Evolutionary conservation across 2,113 vertebrate species (phyloP).

Genomic region (Argyrosomus japonicus): DNA sequence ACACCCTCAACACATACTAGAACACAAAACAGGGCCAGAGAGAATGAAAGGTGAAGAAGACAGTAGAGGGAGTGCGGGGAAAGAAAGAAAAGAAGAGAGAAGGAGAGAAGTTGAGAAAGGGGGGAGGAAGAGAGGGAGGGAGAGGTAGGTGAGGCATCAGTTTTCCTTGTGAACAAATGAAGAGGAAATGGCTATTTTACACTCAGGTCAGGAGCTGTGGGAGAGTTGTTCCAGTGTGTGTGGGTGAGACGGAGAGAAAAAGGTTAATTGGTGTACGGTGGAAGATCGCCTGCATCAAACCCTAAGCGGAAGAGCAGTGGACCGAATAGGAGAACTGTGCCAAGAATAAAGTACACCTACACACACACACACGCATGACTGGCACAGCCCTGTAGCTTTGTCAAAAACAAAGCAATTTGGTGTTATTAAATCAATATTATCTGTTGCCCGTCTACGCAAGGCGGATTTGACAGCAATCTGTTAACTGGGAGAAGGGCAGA

Average conservation of each 20-base stretch:
- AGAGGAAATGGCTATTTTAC: constrained; percentile 72
- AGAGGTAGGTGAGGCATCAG: constrained; percentile 60
- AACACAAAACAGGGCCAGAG: constrained; percentile 63
- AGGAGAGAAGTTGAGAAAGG: constrained; percentile 29
- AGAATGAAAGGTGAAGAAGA: constrained; percentile 59
- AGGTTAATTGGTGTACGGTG: constrained; percentile 68
- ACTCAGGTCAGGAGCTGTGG: constrained; percentile 72
- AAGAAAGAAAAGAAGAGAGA: constrained; percentile 28
- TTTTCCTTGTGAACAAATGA: constrained; percentile 73
- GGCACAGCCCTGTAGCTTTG: constrained; percentile 7
- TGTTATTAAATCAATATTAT: constrained; percentile 60
- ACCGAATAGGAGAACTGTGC: constrained; percentile 36
- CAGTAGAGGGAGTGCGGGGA: constrained; percentile 15
- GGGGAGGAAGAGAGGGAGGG: constrained; percentile 12
- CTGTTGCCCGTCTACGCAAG: constrained; percentile 24
- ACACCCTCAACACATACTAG: constrained; percentile 67
- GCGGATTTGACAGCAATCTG: constrained; percentile 44
- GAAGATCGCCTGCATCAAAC: constrained; percentile 62
- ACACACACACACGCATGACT: constrained; percentile 12
- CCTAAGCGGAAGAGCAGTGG: constrained; percentile 57
- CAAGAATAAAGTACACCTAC: constrained; percentile 12
- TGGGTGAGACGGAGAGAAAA: constrained; percentile 31
- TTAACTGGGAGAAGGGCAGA: constrained; percentile 2
- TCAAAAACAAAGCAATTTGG: constrained; percentile 36
- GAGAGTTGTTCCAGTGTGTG: constrained; percentile 43